Percentiles rank a stretch among this genome's conserved stretches.
phyloP scores from a whole-genome alignment of 2,888 invertebrate species.

The Tethea ocularis region DNA sequence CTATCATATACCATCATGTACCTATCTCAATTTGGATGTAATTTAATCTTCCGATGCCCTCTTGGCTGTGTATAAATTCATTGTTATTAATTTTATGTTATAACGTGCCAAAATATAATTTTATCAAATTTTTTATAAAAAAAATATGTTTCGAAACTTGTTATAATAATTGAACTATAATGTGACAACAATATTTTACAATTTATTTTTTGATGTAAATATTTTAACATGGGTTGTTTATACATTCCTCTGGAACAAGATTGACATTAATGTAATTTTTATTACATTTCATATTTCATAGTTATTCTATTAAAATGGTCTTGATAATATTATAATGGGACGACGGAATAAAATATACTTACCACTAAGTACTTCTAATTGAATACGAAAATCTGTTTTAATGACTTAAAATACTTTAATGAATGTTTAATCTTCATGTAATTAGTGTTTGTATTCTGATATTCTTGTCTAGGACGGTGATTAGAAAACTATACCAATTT shows the following conservation, averaged over 20 bases:
- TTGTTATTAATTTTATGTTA: constrained; percentile 4
- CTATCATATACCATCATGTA: neutral
- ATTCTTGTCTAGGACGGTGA: neutral
- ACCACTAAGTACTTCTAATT: too few relatives aligned
- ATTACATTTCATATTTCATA: too few relatives aligned
- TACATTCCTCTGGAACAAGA: constrained; percentile 28
- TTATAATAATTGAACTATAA: constrained; percentile 14
- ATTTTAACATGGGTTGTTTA: constrained; percentile 15
- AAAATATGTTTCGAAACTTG: neutral
- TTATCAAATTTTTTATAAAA: neutral
- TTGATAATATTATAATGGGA: neutral
- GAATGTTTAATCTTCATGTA: neutral
- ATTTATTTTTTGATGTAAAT: constrained; percentile 19
- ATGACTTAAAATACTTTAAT: neutral
- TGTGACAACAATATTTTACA: constrained; percentile 13
- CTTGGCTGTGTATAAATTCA: constrained; percentile 3
- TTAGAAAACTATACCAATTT: too few relatives aligned
- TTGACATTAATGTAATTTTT: constrained; percentile 10
- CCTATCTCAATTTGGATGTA: neutral
- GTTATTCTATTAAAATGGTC: neutral
- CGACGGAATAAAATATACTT: too few relatives aligned
- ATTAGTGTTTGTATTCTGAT: neutral
- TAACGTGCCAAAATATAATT: constrained; percentile 3
- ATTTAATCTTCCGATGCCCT: neutral
- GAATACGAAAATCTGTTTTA: neutral